Base-by-base conservation (phyloP, 35 echinoderm and acorn worm genomes). In the Eucidaris tribuloides region DNA sequence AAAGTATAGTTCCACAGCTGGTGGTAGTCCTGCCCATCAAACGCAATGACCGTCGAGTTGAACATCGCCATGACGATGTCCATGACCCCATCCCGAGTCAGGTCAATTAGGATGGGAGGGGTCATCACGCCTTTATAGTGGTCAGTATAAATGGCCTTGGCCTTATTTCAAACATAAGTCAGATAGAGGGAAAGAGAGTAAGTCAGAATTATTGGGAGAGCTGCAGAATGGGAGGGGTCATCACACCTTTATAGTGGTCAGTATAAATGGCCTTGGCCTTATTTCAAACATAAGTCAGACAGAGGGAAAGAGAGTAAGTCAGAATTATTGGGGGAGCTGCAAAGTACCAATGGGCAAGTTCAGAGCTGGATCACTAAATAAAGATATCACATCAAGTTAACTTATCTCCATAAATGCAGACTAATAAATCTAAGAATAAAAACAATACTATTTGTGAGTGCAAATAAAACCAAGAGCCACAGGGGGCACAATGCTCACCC, bases 161-260 rank as follows among this genome's bases (percentile, higher is more conserved):
- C 89, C 94, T 97, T 27, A 22, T 27, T 7, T 11, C 28, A 81
- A 45, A 80, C 60, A n/a, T 20, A 62, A 6, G 11, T 20, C 7
- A 46, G 72, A 11, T 18, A 14, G 14, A 78, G 74, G 33, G 29
- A 14, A 15, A 46, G 28, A 48, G 14, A 78, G 18, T 15, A 78
- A 50, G n/a, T n/a, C n/a, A n/a, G n/a, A n/a, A n/a, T n/a, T n/a
- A n/a, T n/a, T n/a, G n/a, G n/a, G n/a, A n/a, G n/a, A n/a, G n/a
- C n/a, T n/a, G n/a, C n/a, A 97, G 43, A 1, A 92, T 82, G 1
- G 94, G 89, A 3, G 94, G 94, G n/a, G 90, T 89, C 94, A 97
- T 97, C 7, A 97, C 78, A 0, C 94, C 94, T 64, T 97, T 97
- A 14, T 65, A 34, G 19, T 19, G 22, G 63, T 92, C 85, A 27